Evolutionary conservation across 2,888 invertebrate species (phyloP), one percentile per base, ranked within the genome.

Genomic region (Orthosia gracilis): DNA sequence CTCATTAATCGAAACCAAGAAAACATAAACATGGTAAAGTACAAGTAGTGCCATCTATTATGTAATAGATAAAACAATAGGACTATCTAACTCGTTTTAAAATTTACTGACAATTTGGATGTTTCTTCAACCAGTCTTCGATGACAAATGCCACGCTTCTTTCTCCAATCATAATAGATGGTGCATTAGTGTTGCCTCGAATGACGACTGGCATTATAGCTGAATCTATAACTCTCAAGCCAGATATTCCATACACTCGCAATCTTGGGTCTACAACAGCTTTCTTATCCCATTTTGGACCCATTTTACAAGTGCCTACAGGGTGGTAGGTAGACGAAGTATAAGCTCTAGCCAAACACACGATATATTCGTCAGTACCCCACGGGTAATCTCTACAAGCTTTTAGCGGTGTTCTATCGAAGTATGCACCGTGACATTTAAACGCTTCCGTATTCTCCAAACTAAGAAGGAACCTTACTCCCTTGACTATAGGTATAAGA

Each of bases 121-220:
- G 59, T 45, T 85, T 69, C 18, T 70, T 73, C 45, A 83, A 57
- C 93, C 93, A 94, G 74, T 94, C 89, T 64, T 92, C 90, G 11
- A 93, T 85, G 26, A 95, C 74, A 0, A 93, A 78, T 68, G 86
- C 90, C 0, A 87, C 92, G 0, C 93, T 95, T 69, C 88, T 89
- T 69, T 98, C 98, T 0, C 97, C 98, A 65, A 98, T 98, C 98
- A 98, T 98, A 15, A 98, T 97, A 0, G 97, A 96, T 0, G 98
- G 98, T 0, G 98, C 98, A 87, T 98, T 98, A 0, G 98, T 98
- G 89, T 98, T 98, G 0, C 98, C 98, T 79, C 98, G 97, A 0
- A 97, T 95, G 47, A 98, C 97, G 0, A 93, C 94, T 0, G 98
- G 98, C 98, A 98, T 98, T 55, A 98, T 97, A 9, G 98, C 98